These are phyloP conservation scores for Parus major DNA, from an alignment of 2,113 vertebrate genomes.

Conservation along the genomic window DNA sequence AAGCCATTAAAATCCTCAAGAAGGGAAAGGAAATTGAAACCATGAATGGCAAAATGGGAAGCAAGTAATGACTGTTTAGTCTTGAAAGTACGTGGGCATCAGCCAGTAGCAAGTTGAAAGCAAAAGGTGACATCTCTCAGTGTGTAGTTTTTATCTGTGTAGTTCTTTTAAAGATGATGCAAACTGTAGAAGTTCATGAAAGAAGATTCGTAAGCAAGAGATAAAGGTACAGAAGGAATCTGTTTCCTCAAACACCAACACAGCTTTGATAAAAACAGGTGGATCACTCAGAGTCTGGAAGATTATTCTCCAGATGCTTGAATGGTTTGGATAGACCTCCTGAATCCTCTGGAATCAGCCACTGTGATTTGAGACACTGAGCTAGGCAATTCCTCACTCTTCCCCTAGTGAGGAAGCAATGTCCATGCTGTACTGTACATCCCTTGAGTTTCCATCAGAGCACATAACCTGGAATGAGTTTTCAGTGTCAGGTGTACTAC, in stretches of 20 bases:
- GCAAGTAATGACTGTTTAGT: background rate
- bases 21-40: background rate
- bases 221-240: background rate
- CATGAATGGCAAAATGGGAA: background rate
- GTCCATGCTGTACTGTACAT: background rate
- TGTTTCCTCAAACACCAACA: background rate
- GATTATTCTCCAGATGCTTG: background rate
- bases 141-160: background rate
- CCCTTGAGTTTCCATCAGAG: background rate
- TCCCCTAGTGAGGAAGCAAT: background rate
- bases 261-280: background rate
- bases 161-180: background rate
- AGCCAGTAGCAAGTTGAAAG: background rate
- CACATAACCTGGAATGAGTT: background rate
- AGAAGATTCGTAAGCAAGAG: background rate
- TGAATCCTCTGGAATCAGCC: background rate
- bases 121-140: background rate
- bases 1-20: background rate
- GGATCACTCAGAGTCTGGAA: background rate
- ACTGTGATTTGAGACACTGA: background rate
- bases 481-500: background rate
- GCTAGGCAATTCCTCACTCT: background rate
- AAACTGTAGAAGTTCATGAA: background rate
- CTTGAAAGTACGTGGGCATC: background rate
- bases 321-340: accelerated